These are phyloP conservation scores for Hexactinellida sp. DNA, from an alignment of 37 sponge, comb jelly and placozoan genomes.

Conservation along the genomic window DNA sequence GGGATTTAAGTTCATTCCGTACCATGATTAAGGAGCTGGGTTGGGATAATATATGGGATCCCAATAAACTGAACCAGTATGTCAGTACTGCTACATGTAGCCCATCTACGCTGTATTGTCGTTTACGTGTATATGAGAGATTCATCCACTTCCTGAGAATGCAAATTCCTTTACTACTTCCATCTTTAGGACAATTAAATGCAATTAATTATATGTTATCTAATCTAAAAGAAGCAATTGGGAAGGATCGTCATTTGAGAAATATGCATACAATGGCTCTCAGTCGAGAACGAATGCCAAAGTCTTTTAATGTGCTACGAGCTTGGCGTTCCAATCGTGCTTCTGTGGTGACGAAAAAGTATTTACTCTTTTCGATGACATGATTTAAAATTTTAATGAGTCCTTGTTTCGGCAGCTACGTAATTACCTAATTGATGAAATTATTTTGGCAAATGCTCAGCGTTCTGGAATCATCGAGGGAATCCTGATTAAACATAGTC, in stretches of 20 bases:
- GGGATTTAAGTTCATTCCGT: background rate
- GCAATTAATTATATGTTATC: background rate
- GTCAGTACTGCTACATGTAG: background rate
- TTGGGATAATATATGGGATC: background rate
- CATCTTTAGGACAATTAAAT: background rate
- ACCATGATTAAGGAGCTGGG: background rate
- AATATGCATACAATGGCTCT: background rate
- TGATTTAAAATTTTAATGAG: background rate
- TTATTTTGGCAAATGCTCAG: background rate
- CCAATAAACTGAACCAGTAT: background rate
- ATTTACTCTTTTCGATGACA: background rate
- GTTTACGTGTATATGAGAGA: background rate
- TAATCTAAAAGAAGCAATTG: background rate
- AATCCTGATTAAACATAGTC: too few species aligned
- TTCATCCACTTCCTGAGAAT: background rate
- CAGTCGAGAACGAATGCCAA: background rate
- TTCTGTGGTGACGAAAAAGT: background rate
- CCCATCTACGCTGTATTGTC: background rate
- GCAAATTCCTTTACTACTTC: background rate
- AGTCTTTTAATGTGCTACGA: background rate
- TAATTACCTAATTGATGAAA: background rate
- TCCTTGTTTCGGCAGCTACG: background rate
- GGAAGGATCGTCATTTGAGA: background rate
- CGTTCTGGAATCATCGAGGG: conserved; percentile 2
- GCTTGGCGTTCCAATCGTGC: background rate